Evolutionary conservation across 1,140 invertebrate genomes (phyloP), one percentile per base, ranked within the genome.

Genomic region (Galleria mellonella): DNA sequence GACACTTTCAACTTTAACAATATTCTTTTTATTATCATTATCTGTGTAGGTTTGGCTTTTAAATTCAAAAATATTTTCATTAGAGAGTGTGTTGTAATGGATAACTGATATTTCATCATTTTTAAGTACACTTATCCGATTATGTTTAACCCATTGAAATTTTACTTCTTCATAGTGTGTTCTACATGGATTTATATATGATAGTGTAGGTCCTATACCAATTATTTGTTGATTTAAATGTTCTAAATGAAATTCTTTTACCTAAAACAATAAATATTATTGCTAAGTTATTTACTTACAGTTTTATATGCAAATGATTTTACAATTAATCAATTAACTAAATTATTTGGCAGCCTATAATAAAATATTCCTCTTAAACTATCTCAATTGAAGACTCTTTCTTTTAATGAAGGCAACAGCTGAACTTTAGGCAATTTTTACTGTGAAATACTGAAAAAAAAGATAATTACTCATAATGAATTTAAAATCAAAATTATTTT

Each of bases 111-210:
- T 68, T 10, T 59, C 43, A 33, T 66, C 62, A 32, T 50, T 53
- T 5, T 41, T 47, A 9, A 54, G 40, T 14, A 55, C 12, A 37
- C 43, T 40, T 9, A 54, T 23, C n/a, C 71, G 54, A 41, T 58
- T 73, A 4, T 58, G 38, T 50, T 67, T 68, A 1, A 62, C 46
- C 76, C 72, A 81, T 54, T 72, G 71, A 51, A 73, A 81, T 42
- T 78, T 71, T 0, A 59, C 49, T 42, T 48, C 41, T 50, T 81
- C 70, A 61, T 64, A 77, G 23, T 65, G 61, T 28, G 49, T 51
- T 49, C 53, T 66, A 9, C 56, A 42, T 43, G 48, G 14, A 33
- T 58, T 47, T 30, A 78, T 40, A 46, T 64, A 72, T 27, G 72
- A 70, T 31, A 81, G 32, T 5, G 54, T 17, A 12, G 78, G 66